Base-by-base conservation (phyloP, 92 coral and sea anemone species). In the Bergia puertoricense region DNA sequence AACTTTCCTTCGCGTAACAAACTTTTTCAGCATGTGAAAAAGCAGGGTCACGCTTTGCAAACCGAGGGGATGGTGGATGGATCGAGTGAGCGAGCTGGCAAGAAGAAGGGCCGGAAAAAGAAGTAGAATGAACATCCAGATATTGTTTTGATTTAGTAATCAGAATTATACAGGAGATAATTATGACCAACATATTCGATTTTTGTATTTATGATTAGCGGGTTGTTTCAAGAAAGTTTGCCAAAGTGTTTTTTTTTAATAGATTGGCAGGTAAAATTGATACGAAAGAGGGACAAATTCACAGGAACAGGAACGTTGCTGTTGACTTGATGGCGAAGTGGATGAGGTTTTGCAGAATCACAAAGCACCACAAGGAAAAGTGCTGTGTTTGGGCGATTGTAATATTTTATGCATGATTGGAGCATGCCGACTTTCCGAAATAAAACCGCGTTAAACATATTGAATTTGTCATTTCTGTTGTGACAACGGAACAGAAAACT, bases 21-120 rank as follows among this genome's bases (percentile, higher is more conserved):
- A 73, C 89, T 97, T 71, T 97, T 97, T 88, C 96, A 97, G 51
- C 99, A 97, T 81, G 96, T 97, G 23, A 96, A 97, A 86, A 95
- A 92, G 18, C 92, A 80, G 51, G 98, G 98, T 46, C 99, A 97
- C 90, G 98, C 98, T n/a, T 89, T 95, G 40, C 92, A 89, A 66
- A 77, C 92, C 10, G 94, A 91, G 57, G 89, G 86, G 66, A 81
- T 69, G 1, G 82, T 72, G 44, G 88, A 85, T n/a, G 90, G 45
- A 6, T 88, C 73, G n/a, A 85, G 86, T 4, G 89, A 85, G 78
- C 76, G 81, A 23, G 91, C 82, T 81, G 87, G 85, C 14, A 95
- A 92, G 80, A 94, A 93, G 82, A 94, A 94, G 57, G 94, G 92
- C 76, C 93, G 90, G 72, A 95, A 91, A 87, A 88, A 89, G 73